Evolutionary conservation across 2,888 invertebrate species (phyloP), one percentile per base, ranked within the genome.

Genomic region (Cephonodes hylas): DNA sequence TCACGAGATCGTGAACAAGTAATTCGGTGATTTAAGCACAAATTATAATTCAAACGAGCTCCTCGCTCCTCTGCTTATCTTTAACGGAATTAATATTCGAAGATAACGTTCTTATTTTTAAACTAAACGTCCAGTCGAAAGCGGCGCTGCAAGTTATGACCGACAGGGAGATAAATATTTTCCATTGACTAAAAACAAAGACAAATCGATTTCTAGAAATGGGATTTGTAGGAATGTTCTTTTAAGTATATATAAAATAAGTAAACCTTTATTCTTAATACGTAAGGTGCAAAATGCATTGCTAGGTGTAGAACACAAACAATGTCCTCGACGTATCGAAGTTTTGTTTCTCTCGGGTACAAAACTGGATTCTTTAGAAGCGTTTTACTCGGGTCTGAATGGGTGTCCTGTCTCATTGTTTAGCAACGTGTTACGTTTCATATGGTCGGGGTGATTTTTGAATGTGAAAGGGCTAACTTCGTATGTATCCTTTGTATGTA

Each of bases 281-380:
- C 5, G 27, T 70, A 74, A 69, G 72, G 75, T 76, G 62, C 23
- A 70, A 61, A 62, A 59, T 63, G 48, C 61, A 61, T 65, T 61
- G 56, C 56, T 25, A 65, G 64, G 53, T 60, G 64, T 64, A 59
- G 67, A 63, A 42, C 53, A 69, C 67, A 67, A 66, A 64, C 68
- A 68, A 68, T 66, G 74, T 72, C 73, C 66, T 69, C 61, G 66
- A 62, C 58, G 59, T 46, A 57, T 58, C 46, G 61, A 66, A 71
- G 77, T 81, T 83, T 82, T 79, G 79, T 83, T 79, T 73, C 77
- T 80, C 74, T 70, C 73, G 70, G 79, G 71, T 68, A 81, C 78
- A 77, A 81, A 84, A 85, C 86, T 75, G 84, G 85, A 85, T 87
- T 86, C 83, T 82, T 82, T 83, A 76, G 78, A 79, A 79, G 77